These are phyloP conservation scores for Luffia ferchaultella DNA, from an alignment of 2,888 invertebrate species.

Conservation along the genomic window DNA sequence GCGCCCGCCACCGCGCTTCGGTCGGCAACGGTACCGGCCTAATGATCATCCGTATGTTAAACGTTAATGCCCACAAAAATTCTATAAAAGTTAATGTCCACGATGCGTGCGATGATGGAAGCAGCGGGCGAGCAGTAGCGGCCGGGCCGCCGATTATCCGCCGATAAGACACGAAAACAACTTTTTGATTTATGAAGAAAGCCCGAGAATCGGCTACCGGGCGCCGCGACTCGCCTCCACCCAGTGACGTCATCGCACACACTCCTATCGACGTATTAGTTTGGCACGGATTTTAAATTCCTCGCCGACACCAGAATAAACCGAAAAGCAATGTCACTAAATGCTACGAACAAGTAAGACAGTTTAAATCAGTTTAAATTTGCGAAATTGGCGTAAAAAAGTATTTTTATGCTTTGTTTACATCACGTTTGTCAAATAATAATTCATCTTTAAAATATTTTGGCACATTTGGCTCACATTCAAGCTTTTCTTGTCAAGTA, in stretches of 20 bases:
- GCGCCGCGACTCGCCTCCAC: conserved; percentile 34
- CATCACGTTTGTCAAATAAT: not conserved
- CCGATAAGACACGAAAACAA: conserved; percentile 60
- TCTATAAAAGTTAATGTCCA: conserved; percentile 44
- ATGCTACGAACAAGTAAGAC: not conserved
- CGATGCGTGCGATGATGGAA: conserved; percentile 19
- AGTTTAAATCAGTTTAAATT: not conserved
- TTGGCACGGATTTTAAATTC: conserved; percentile 1
- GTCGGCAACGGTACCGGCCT: conserved; percentile 16
- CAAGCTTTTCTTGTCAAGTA: no score
- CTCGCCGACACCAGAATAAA: not conserved
- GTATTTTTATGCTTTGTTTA: not conserved
- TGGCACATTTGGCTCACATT: no score
- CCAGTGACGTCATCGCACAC: conserved; percentile 28
- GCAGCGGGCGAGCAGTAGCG: conserved; percentile 41
- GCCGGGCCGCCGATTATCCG: conserved; percentile 54
- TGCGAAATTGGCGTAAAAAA: not conserved
- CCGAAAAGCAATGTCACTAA: not conserved
- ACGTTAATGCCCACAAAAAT: conserved; percentile 40
- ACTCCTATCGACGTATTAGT: not conserved
- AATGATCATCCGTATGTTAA: conserved; percentile 38
- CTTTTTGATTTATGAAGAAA: conserved; percentile 64
- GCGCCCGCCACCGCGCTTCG: conserved; percentile 14
- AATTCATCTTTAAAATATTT: not conserved
- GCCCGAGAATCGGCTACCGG: conserved; percentile 53